Evolutionary conservation across 2,113 vertebrate genomes (phyloP), one percentile per base, ranked within the genome.

Genomic region (Rallus limicola): DNA sequence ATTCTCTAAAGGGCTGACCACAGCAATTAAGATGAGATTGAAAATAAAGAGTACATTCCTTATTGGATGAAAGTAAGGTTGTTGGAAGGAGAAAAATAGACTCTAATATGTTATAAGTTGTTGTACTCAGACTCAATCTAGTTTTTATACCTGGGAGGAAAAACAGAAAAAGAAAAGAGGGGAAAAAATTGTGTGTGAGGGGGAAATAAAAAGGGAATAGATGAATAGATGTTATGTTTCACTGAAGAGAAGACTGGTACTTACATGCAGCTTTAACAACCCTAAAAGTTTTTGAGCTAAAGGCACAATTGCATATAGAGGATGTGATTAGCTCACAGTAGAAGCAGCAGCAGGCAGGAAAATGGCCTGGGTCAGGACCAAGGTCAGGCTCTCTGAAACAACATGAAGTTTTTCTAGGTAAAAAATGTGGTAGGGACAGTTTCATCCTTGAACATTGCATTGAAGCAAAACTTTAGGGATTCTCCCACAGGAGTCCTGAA

Each of bases 381-480:
- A 58, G 33, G 25, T 46, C 11, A 86, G 42, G 10, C 7, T 44
- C 69, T 79, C 24, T 40, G 24, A 75, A 79, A 44, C 2, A 65
- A 69, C 69, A 59, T 36, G 3, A 82, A 78, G 6, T 7, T 19
- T 53, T 86, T 82, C 50, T 33, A 20, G 20, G 44, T 17, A 75
- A 75, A 69, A 3, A 3, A 23, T 2, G 0, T 60, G 15, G 9
- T 26, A 38, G 14, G 6, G 48, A 59, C 29, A 11, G 6, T 9
- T 48, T 10, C 36, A 63, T n/a, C 40, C 33, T 83, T 36, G 16
- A 76, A 36, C 9, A 13, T 5, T 12, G 26, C 6, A 28, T 5
- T 69, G 31, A 64, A 44, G 9, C 3, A 86, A 89, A 86, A 60
- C 4, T 3, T 82, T 34, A 55, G 8, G 8, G 7, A 20, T 78